Conservation (phyloP, 2,888 invertebrate species). For the Caenorhabditis wallacei region DNA sequence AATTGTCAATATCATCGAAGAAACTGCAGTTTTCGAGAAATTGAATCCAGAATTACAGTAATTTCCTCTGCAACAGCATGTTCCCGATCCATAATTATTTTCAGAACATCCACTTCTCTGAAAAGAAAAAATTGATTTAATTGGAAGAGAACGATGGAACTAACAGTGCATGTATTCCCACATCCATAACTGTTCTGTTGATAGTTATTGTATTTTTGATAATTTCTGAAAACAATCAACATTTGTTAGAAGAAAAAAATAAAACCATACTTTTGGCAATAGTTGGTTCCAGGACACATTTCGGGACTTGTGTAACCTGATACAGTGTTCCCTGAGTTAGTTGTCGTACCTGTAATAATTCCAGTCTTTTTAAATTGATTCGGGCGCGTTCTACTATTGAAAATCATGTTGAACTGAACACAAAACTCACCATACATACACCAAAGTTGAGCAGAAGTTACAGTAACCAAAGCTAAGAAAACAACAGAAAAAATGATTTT, state of each 20-base stretch:
- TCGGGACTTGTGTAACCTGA: too few species aligned
- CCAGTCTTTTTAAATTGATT: neutral
- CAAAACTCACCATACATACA: constrained; percentile 31
- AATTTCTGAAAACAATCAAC: constrained; percentile 12
- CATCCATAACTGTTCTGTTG: constrained; percentile 29
- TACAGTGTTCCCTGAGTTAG: neutral
- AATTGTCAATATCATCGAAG: constrained; percentile 7
- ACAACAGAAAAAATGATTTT: neutral
- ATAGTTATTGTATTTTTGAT: constrained; percentile 14
- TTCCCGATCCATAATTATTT: constrained; percentile 12
- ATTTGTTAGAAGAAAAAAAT: neutral
- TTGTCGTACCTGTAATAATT: neutral
- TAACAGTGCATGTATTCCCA: constrained; percentile 3
- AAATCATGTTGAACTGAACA: too few species aligned
- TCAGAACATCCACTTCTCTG: constrained; percentile 25
- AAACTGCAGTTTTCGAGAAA: constrained; percentile 20
- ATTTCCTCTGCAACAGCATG: constrained; percentile 38
- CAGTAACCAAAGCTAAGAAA: neutral
- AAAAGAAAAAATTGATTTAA: neutral
- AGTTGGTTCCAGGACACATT: constrained; percentile 3
- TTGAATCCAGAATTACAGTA: constrained; percentile 41
- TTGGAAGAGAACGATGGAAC: neutral
- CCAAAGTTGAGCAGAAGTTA: neutral
- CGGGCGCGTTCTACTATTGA: too few species aligned
- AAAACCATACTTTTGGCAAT: too few species aligned